Evolutionary conservation across 2,888 invertebrate species (phyloP), one percentile per base, ranked within the genome.

Genomic region (Aphidius colemani): DNA sequence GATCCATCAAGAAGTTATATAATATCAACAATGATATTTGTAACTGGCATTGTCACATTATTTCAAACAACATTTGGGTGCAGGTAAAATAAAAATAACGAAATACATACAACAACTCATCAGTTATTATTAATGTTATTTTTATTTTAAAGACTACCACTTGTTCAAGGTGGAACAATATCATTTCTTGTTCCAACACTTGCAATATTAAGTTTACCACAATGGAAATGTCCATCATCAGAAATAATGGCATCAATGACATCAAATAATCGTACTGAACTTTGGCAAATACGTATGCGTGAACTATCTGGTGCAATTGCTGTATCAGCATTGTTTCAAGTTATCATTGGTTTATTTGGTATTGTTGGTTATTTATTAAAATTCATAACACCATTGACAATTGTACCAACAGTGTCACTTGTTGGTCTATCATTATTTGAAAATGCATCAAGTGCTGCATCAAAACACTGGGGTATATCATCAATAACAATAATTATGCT

Each of bases 261-360:
- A 0, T 78, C 76, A 0, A 86, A 83, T 3, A 85, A 87, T 65
- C 84, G 88, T 13, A 84, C 87, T 1, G 85, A 85, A 64, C 82
- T 90, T 9, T 93, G 93, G 93, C 90, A 89, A 77, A 81, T 84
- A 40, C 84, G 93, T 67, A 93, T 93, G 90, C 85, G 92, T 64
- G 92, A 92, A 76, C 83, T 94, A 30, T 93, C 93, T 0, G 94
- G 94, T 0, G 93, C 93, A 2, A 93, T 94, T 11, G 90, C 93
- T 3, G 88, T 93, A 0, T 88, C 93, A 0, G 90, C 93, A 0
- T 71, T 92, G 51, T 88, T 92, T 62, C 92, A 94, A 83, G 85
- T 94, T 3, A 76, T 92, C 53, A 84, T 93, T 59, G 94, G 92
- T 74, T 83, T 74, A 53, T 74, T 73, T 66, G 81, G 95, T 2